Evolutionary conservation across 2,113 vertebrate genomes (phyloP).

Genomic region (Sphyrna mokarran): DNA sequence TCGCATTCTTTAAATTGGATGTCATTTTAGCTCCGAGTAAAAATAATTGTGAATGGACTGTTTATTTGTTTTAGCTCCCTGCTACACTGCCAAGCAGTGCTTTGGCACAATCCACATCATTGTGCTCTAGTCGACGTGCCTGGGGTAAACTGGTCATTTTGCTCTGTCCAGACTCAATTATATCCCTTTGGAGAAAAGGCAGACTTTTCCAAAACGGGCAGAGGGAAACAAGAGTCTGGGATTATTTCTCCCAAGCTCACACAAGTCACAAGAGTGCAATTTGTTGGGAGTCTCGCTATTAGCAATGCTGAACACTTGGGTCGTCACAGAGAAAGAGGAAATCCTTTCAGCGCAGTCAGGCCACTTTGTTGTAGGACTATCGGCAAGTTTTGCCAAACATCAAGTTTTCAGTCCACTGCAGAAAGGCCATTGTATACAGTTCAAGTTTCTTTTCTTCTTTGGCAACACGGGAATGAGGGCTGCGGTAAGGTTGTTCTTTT

Average conservation of each 20-base stretch:
- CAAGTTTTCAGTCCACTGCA: no score
- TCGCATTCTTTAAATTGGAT: constrained; percentile 3
- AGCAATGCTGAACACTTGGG: not conserved
- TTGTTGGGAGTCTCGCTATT: constrained; percentile 1
- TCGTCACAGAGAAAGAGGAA: not conserved
- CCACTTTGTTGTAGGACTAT: not conserved
- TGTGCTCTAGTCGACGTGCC: not conserved
- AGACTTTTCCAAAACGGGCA: not conserved
- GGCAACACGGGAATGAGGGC: not conserved
- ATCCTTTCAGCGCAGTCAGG: not conserved
- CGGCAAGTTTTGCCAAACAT: not conserved
- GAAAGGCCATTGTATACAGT: not conserved
- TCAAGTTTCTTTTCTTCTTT: not conserved
- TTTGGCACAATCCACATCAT: constrained; percentile 4
- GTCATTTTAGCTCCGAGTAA: not conserved
- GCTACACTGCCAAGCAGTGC: not conserved
- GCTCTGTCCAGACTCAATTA: not conserved
- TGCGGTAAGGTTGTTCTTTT: not conserved
- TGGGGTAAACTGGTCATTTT: not conserved
- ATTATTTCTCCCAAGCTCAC: not conserved
- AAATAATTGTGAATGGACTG: constrained; percentile 21
- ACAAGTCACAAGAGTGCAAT: not conserved
- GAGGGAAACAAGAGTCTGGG: not conserved
- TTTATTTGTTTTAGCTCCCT: not conserved
- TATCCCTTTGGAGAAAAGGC: not conserved